A percentile compares a stretch with the other conserved stretches of the same genome.
phyloP scores from a whole-genome alignment of 2,797 vertebrate species.

The Ficedula albicollis region DNA sequence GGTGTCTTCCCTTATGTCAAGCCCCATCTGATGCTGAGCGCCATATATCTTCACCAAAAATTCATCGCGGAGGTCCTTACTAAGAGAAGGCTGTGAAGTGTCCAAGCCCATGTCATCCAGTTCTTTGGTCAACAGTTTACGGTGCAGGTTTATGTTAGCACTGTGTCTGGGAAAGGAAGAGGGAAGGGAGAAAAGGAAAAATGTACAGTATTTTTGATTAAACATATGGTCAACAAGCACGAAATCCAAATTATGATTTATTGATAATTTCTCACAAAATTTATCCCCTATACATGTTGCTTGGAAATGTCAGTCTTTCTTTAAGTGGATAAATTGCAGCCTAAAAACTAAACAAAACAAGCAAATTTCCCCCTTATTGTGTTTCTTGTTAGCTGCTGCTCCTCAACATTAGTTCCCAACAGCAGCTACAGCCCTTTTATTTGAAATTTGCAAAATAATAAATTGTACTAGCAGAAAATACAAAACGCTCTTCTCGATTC shows the following conservation, averaged over 20 bases:
- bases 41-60: conserved; percentile 90
- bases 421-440: not conserved
- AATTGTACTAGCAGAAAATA: not conserved
- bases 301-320: not conserved
- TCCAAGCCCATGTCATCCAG: conserved; percentile 97
- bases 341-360: not conserved
- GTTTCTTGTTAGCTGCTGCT: not conserved
- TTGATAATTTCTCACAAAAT: not conserved
- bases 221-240: conserved; percentile 25
- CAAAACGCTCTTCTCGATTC: not conserved
- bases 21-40: conserved; percentile 81
- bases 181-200: conserved; percentile 63
- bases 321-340: not conserved
- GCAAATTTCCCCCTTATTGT: not conserved
- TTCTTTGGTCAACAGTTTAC: conserved; percentile 99
- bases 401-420: not conserved
- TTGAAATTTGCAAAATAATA: not conserved
- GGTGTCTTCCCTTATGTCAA: conserved; percentile 82
- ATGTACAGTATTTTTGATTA: conserved; percentile 72
- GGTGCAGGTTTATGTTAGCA: conserved; percentile 99
- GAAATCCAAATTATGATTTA: conserved; percentile 43
- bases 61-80: conserved; percentile 88
- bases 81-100: conserved; percentile 93
- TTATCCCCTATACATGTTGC: not conserved
- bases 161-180: conserved; percentile 90